Evolutionary conservation across 2,113 vertebrate genomes (phyloP).

Genomic region (Polypterus bichir): DNA sequence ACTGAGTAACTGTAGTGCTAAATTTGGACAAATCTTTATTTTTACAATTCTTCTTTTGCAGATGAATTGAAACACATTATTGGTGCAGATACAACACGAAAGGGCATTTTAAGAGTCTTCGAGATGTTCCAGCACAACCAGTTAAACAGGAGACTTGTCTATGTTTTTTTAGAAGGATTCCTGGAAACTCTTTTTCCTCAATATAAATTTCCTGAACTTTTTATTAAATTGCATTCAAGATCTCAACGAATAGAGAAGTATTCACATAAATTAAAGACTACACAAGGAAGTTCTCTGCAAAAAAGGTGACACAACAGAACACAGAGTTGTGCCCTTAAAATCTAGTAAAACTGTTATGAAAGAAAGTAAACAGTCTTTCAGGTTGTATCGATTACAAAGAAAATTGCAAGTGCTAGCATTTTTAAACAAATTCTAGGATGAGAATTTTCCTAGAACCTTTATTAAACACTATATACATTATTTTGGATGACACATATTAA

Average conservation of each 20-base stretch:
- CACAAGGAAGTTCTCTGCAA: constrained; percentile 64
- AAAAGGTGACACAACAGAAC: constrained; percentile 86
- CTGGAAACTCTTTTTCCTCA: constrained; percentile 94
- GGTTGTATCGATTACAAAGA: no score
- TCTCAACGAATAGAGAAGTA: constrained; percentile 81
- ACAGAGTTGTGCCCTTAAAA: constrained; percentile 25
- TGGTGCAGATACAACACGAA: constrained; percentile 72
- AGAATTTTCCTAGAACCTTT: no score
- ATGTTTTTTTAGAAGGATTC: constrained; percentile 93
- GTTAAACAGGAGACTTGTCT: constrained; percentile 86
- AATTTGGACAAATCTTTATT: no score
- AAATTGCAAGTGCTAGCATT: no score
- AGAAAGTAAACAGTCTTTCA: no score
- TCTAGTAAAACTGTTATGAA: neutral
- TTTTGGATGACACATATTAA: no score
- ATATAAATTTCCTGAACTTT: constrained; percentile 92
- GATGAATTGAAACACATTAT: constrained; percentile 68
- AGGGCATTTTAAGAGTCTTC: constrained; percentile 93
- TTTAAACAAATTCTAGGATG: no score
- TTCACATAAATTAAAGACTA: constrained; percentile 74
- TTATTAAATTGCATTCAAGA: constrained; percentile 88
- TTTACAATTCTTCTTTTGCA: constrained; percentile 16
- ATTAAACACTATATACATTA: no score
- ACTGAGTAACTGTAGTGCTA: no score
- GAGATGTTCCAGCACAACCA: constrained; percentile 97